A percentile compares a stretch with the other conserved stretches of the same genome.
These are phyloP conservation scores for Ornithoptera priamus DNA, from an alignment of 2,888 invertebrate species.

Conservation along the genomic window DNA sequence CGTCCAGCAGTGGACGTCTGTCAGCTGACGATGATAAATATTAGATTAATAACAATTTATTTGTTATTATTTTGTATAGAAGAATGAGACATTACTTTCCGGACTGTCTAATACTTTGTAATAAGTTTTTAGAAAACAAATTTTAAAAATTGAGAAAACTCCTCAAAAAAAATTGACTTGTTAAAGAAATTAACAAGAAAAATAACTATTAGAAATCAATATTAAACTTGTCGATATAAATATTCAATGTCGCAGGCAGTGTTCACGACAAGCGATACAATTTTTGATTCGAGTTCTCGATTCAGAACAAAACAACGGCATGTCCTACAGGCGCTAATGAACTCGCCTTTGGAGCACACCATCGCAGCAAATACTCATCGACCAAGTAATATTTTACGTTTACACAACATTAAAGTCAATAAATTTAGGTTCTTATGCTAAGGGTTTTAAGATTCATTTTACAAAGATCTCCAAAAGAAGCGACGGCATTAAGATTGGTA, in stretches of 20 bases:
- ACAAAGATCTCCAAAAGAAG: neutral
- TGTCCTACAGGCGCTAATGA: slow-evolving; percentile 20
- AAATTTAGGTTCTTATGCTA: neutral
- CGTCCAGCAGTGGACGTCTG: too few species aligned
- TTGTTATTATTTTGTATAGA: too few species aligned
- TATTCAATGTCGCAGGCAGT: neutral
- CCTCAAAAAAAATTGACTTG: too few species aligned
- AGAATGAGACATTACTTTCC: too few species aligned
- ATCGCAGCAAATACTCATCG: slow-evolving; percentile 15
- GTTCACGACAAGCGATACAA: slow-evolving; percentile 1
- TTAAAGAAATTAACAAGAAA: neutral
- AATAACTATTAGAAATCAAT: too few species aligned
- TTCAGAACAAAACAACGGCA: slow-evolving; percentile 12
- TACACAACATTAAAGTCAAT: neutral
- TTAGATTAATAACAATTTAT: too few species aligned
- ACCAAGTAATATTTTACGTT: slow-evolving; percentile 1
- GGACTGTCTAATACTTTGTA: too few species aligned
- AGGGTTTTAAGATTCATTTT: neutral
- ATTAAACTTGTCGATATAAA: neutral
- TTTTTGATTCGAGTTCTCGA: slow-evolving; percentile 8
- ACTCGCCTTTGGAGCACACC: slow-evolving; percentile 15
- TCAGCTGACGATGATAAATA: too few species aligned
- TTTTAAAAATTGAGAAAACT: neutral
- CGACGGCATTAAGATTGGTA: neutral
- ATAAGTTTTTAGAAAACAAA: neutral